A percentile compares a stretch with the other conserved stretches of the same genome.
These are phyloP conservation scores for Muricea muricata DNA, from an alignment of 92 coral and sea anemone genomes.

Conservation along the genomic window DNA sequence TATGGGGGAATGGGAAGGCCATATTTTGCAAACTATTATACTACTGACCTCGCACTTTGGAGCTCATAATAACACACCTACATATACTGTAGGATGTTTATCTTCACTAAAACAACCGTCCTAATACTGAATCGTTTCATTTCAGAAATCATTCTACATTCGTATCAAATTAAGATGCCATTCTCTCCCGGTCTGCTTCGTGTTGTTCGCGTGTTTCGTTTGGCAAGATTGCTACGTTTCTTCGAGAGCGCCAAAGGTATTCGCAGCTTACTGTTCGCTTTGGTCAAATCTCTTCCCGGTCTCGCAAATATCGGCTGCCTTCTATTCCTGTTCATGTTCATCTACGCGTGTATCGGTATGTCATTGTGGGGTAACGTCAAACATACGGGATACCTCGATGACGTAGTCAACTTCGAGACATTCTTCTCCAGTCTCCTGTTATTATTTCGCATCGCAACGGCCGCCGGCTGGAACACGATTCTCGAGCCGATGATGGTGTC, in stretches of 20 bases:
- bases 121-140: not conserved
- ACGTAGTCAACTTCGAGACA: slow-evolving; percentile 95
- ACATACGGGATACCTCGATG: slow-evolving; percentile 86
- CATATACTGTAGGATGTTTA: too few species aligned
- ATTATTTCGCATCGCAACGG: slow-evolving; percentile 95
- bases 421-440: slow-evolving; percentile 86
- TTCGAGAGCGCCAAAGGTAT: slow-evolving; percentile 98
- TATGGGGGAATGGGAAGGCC: too few species aligned
- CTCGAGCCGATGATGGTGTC: slow-evolving; percentile 93
- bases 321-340: slow-evolving; percentile 88
- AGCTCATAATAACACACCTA: too few species aligned
- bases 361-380: slow-evolving; percentile 96
- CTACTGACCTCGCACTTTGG: too few species aligned
- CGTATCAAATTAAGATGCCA: slow-evolving; percentile 69
- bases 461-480: slow-evolving; percentile 99
- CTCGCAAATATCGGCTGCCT: slow-evolving; percentile 92
- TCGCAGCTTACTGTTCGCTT: slow-evolving; percentile 87
- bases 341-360: slow-evolving; percentile 98
- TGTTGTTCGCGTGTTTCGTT: slow-evolving; percentile 94
- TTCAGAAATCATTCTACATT: slow-evolving; percentile 30
- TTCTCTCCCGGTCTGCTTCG: slow-evolving; percentile 98
- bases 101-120: too few species aligned
- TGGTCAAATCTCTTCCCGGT: slow-evolving; percentile 95
- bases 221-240: slow-evolving; percentile 91
- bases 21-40: too few species aligned